These are phyloP conservation scores for Lordiphosa collinella DNA, from an alignment of 1,140 invertebrate species.

Conservation along the genomic window DNA sequence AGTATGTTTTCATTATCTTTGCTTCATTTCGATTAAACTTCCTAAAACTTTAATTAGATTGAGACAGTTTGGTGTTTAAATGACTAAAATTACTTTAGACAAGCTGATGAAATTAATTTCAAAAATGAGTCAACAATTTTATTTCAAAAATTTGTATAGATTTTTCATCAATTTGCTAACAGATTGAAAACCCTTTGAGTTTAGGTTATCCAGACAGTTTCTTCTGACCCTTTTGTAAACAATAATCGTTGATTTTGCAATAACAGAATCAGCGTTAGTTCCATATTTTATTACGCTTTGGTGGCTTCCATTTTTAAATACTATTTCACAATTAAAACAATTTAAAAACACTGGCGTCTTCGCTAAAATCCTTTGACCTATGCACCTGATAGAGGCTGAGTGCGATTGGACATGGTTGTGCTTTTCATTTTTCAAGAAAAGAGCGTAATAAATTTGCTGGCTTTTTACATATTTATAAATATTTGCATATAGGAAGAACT, in stretches of 20 bases:
- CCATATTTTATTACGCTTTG: constrained; percentile 35
- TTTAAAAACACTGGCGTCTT: constrained; percentile 34
- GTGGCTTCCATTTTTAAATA: constrained; percentile 38
- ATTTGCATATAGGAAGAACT: constrained; percentile 25
- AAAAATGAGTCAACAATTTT: too few relatives aligned
- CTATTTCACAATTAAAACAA: constrained; percentile 32
- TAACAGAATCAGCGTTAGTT: constrained; percentile 6
- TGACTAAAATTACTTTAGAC: too few relatives aligned
- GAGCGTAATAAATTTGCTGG: neutral
- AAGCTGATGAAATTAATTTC: too few relatives aligned
- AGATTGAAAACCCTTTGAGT: too few relatives aligned
- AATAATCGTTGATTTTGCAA: neutral
- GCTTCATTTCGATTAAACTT: too few relatives aligned
- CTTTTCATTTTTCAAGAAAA: constrained; percentile 31
- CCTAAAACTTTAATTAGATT: too few relatives aligned
- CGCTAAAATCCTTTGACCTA: neutral
- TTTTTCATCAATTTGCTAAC: too few relatives aligned
- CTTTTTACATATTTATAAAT: constrained; percentile 27
- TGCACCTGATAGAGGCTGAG: constrained; percentile 9
- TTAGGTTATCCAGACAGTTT: too few relatives aligned
- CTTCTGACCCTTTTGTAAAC: too few relatives aligned
- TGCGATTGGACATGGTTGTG: constrained; percentile 24
- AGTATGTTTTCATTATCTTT: too few relatives aligned
- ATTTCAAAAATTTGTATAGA: too few relatives aligned
- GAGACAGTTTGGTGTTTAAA: too few relatives aligned